Conservation (phyloP, 2,113 vertebrate species). For the Prochilodus magdalenae region DNA sequence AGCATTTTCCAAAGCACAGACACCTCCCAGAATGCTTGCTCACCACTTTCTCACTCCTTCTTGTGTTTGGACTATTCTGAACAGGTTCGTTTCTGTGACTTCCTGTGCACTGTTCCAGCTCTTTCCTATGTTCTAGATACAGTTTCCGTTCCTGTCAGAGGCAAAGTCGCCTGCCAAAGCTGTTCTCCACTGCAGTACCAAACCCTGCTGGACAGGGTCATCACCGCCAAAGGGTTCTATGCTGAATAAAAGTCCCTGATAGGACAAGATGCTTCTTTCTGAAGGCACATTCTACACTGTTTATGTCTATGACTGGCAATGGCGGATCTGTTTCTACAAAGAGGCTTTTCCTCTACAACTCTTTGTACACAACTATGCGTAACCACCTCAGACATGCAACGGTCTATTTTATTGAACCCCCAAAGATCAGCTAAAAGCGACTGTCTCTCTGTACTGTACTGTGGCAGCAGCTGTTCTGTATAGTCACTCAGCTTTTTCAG, state of each 20-base stretch:
- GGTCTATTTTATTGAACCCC: slow-evolving; percentile 6
- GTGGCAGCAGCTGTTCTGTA: slow-evolving; percentile 6
- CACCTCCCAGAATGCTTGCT: slow-evolving; percentile 4
- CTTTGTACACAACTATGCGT: background rate
- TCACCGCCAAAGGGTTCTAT: slow-evolving; percentile 21
- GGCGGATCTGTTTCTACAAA: slow-evolving; percentile 6
- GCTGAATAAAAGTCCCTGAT: background rate
- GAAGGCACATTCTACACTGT: background rate
- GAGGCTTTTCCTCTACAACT: background rate
- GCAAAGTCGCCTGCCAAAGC: background rate
- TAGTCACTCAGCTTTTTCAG: slow-evolving; percentile 34
- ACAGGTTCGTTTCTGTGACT: slow-evolving; percentile 19
- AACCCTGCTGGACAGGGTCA: slow-evolving; percentile 57
- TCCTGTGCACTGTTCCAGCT: slow-evolving; percentile 20
- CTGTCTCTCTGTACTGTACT: slow-evolving; percentile 17
- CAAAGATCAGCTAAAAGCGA: slow-evolving; percentile 29
- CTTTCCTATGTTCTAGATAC: background rate
- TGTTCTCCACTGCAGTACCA: slow-evolving; percentile 34
- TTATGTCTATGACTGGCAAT: background rate
- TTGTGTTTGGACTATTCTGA: background rate
- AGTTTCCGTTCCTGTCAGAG: background rate
- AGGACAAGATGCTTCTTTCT: slow-evolving; percentile 7
- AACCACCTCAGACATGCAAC: background rate
- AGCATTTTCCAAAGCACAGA: background rate
- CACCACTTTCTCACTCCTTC: background rate